phyloP scores from a whole-genome alignment of 2,113 vertebrate genomes.

The Leucosticte australis region DNA sequence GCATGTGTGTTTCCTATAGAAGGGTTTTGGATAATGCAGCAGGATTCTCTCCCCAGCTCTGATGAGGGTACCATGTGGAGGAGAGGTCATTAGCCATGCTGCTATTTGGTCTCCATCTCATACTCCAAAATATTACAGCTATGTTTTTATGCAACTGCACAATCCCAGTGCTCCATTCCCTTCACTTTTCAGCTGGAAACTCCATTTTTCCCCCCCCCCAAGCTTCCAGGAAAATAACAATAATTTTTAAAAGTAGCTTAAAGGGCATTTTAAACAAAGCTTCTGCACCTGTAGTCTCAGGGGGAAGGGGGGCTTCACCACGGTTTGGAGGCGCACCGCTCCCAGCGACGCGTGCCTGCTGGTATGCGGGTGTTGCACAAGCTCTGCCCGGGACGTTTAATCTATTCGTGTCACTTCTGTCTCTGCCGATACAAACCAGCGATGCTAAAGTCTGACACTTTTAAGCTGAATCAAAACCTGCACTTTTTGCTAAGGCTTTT shows the following conservation, averaged over 20 bases:
- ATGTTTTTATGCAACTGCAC: constrained; percentile 26
- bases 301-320: neutral
- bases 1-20: constrained; percentile 55
- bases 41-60: constrained; percentile 62
- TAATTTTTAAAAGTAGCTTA: neutral
- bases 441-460: neutral
- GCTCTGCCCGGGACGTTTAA: constrained; percentile 16
- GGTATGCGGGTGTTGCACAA: neutral
- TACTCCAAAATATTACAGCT: constrained; percentile 58
- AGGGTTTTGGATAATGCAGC: constrained; percentile 63
- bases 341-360: neutral
- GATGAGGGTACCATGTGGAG: constrained; percentile 73
- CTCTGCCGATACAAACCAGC: neutral
- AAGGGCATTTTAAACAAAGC: constrained; percentile 24
- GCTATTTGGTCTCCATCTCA: constrained; percentile 71
- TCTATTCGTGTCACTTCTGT: neutral
- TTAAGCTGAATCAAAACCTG: neutral
- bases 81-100: constrained; percentile 63
- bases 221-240: constrained; percentile 14
- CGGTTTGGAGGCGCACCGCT: neutral
- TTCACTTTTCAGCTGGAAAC: neutral
- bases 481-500: neutral
- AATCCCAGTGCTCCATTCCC: neutral
- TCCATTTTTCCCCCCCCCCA: neutral
- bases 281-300: constrained; percentile 47